A percentile compares a stretch with the other conserved stretches of the same genome.
Conservation (phyloP, 2,888 invertebrate species). For the Rhopalosiphum nymphaeae region DNA sequence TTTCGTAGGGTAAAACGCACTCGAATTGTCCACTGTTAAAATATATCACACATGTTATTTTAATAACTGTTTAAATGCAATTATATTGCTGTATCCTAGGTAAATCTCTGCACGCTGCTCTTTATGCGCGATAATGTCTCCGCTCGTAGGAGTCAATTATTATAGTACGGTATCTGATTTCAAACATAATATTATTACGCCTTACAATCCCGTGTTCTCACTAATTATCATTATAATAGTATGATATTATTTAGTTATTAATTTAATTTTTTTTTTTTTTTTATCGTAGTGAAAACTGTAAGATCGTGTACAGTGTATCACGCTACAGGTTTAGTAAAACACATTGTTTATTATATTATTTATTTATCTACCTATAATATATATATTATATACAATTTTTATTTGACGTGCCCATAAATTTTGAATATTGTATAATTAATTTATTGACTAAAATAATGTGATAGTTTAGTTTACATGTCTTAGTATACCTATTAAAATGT, state of each 20-base stretch:
- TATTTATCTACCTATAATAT: conserved; percentile 3
- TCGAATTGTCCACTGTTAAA: background rate
- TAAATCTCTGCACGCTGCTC: conserved; percentile 64
- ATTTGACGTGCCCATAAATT: conserved; percentile 26
- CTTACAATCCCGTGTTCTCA: conserved; percentile 18
- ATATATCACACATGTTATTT: background rate
- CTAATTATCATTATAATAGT: conserved; percentile 7
- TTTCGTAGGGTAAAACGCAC: background rate
- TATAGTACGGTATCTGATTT: background rate
- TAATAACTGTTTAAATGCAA: background rate
- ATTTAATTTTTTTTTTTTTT: background rate
- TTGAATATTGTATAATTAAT: background rate
- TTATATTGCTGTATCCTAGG: background rate
- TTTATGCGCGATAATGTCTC: conserved; percentile 18
- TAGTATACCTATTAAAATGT: conserved; percentile 9
- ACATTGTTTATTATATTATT: conserved; percentile 20
- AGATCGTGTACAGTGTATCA: background rate
- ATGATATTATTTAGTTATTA: background rate
- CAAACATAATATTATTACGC: background rate
- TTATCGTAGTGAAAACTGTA: background rate
- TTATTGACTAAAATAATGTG: conserved; percentile 15
- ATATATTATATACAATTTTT: background rate
- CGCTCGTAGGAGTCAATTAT: background rate
- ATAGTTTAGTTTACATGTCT: background rate
- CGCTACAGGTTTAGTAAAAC: background rate